phyloP scores from a whole-genome alignment of 64 coral and sea anemone species.

The Exaiptasia diaphana region DNA sequence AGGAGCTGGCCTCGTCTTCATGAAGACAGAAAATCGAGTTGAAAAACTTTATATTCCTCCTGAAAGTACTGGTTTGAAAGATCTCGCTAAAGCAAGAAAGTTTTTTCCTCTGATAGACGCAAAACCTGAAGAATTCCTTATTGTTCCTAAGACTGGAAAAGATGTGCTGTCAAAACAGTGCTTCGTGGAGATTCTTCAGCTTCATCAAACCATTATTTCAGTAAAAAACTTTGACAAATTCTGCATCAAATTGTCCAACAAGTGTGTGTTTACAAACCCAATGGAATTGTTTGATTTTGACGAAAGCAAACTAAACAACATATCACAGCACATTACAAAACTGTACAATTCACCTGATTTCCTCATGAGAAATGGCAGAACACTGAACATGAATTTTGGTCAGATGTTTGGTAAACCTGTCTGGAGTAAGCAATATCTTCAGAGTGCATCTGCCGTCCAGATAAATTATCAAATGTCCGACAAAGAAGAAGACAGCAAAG shows the following conservation, averaged over 20 bases:
- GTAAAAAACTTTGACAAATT: constrained; percentile 36
- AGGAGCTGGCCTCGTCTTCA: constrained; percentile 50
- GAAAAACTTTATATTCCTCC: constrained; percentile 83
- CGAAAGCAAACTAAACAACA: constrained; percentile 8
- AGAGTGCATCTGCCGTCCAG: neutral
- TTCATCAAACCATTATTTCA: constrained; percentile 26
- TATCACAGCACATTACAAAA: constrained; percentile 5
- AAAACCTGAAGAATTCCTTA: constrained; percentile 39
- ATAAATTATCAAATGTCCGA: neutral
- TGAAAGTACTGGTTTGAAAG: constrained; percentile 56
- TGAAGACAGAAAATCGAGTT: constrained; percentile 67
- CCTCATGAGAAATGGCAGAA: constrained; percentile 53
- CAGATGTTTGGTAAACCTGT: constrained; percentile 39
- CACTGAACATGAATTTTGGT: constrained; percentile 36
- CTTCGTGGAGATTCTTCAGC: constrained; percentile 27
- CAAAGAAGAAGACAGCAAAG: neutral
- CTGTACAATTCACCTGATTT: neutral
- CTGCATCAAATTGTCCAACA: constrained; percentile 36
- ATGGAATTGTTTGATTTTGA: constrained; percentile 59
- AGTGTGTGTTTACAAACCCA: constrained; percentile 58
- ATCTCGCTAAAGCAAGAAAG: constrained; percentile 53
- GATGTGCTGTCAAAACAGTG: constrained; percentile 52
- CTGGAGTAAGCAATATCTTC: neutral
- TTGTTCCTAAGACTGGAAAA: constrained; percentile 10
- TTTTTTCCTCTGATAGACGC: constrained; percentile 52